These are phyloP conservation scores for Caenorhabditis parvicauda DNA, from an alignment of 2,888 invertebrate species.

Conservation along the genomic window DNA sequence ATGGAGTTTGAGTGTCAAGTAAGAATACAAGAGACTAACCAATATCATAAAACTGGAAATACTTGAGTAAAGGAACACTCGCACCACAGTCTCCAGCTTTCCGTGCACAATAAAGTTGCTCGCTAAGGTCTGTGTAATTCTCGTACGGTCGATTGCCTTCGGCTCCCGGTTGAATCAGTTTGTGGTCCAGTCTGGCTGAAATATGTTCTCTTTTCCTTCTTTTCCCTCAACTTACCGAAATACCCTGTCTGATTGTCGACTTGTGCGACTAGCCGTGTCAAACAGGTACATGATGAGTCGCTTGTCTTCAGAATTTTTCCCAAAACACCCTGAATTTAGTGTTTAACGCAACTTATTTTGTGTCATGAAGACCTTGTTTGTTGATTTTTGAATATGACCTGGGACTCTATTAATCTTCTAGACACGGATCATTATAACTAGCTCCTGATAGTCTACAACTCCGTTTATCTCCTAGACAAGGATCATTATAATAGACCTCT, in stretches of 20 bases:
- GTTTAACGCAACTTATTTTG: too few species aligned
- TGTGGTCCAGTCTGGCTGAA: slow-evolving; percentile 45
- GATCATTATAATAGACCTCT: background rate
- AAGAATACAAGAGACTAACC: slow-evolving; percentile 13
- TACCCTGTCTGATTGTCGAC: slow-evolving; percentile 35
- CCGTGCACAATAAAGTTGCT: slow-evolving; percentile 36
- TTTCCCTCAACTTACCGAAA: slow-evolving; percentile 24
- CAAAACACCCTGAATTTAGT: slow-evolving; percentile 20
- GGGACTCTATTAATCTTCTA: slow-evolving; percentile 1
- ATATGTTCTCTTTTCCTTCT: background rate
- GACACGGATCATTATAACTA: background rate
- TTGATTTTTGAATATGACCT: background rate
- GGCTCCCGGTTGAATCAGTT: slow-evolving; percentile 25
- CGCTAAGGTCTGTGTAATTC: slow-evolving; percentile 33
- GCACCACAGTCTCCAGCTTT: slow-evolving; percentile 45
- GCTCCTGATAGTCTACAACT: background rate
- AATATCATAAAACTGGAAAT: slow-evolving; percentile 36
- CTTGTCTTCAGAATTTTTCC: slow-evolving; percentile 34
- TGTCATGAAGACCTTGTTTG: too few species aligned
- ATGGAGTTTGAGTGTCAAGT: background rate
- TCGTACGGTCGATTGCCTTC: slow-evolving; percentile 33
- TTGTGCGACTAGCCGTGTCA: slow-evolving; percentile 36
- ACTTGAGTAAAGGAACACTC: slow-evolving; percentile 38
- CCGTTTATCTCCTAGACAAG: background rate
- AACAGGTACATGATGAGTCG: slow-evolving; percentile 33